Evolutionary conservation across 2,113 vertebrate genomes (phyloP).

Genomic region (Eretmochelys imbricata): DNA sequence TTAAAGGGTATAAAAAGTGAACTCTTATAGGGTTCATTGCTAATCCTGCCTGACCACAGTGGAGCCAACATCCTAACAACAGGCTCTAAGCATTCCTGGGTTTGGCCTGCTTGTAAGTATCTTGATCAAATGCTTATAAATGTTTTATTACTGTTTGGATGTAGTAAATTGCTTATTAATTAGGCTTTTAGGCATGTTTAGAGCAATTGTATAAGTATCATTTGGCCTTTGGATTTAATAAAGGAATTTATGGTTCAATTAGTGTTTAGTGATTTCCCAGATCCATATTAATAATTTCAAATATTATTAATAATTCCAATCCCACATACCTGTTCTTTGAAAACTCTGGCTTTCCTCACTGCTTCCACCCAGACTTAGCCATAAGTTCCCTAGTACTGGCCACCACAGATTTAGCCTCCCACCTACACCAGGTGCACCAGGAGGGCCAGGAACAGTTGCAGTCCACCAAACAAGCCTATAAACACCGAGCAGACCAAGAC

Average conservation of each 20-base stretch:
- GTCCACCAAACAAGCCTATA: background rate
- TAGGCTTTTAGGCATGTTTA: background rate
- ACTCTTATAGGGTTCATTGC: no score
- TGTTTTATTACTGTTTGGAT: background rate
- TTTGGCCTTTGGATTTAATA: background rate
- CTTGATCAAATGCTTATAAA: background rate
- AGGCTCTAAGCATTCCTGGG: no score
- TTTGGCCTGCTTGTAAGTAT: background rate
- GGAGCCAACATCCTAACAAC: no score
- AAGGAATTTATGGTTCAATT: background rate
- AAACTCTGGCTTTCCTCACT: background rate
- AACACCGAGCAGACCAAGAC: background rate
- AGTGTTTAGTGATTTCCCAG: background rate
- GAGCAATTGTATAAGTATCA: background rate
- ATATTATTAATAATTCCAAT: background rate
- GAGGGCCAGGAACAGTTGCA: background rate
- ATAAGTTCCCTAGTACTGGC: background rate
- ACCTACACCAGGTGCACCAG: background rate
- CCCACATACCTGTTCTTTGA: background rate
- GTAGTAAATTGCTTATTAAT: background rate
- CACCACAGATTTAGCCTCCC: background rate
- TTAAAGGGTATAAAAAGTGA: no score
- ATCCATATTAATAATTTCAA: background rate
- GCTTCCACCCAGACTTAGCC: background rate
- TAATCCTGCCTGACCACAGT: no score